Conservation (phyloP, 2,797 vertebrate species). For the Catharus ustulatus region DNA sequence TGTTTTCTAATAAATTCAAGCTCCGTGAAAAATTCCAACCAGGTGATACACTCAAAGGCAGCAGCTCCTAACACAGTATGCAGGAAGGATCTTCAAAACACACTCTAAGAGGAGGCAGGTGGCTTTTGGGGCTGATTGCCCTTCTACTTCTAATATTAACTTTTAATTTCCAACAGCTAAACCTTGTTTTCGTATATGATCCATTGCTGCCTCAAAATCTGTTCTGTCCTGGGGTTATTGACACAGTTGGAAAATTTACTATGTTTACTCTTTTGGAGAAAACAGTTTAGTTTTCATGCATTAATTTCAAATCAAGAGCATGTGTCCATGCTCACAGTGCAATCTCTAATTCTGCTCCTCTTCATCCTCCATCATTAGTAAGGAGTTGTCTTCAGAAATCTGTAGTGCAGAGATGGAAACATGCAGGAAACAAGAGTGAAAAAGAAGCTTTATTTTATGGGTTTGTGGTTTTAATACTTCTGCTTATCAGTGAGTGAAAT, state of each 20-base stretch:
- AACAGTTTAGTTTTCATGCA: constrained; percentile 24
- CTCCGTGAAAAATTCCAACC: constrained; percentile 76
- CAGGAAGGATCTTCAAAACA: constrained; percentile 37
- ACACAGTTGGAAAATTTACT: constrained; percentile 69
- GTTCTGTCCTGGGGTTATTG: constrained; percentile 66
- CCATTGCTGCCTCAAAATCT: constrained; percentile 36
- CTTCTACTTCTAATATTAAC: constrained; percentile 60
- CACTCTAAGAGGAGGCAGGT: constrained; percentile 58
- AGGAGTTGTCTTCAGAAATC: neutral
- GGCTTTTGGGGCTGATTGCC: constrained; percentile 17
- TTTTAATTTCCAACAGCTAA: constrained; percentile 72
- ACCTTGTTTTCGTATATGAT: constrained; percentile 62
- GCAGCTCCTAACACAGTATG: neutral
- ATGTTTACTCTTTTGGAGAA: constrained; percentile 30
- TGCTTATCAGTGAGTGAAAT: neutral
- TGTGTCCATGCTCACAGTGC: neutral
- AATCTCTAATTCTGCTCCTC: neutral
- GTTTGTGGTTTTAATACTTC: neutral
- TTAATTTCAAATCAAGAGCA: neutral
- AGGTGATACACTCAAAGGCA: constrained; percentile 72
- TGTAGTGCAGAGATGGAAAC: neutral
- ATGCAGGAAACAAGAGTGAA: neutral
- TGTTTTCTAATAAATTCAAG: constrained; percentile 71
- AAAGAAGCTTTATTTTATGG: neutral
- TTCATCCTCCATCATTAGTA: neutral